These are phyloP conservation scores for Paraescarpia echinospica DNA, from an alignment of 1,140 invertebrate species.

Conservation along the genomic window DNA sequence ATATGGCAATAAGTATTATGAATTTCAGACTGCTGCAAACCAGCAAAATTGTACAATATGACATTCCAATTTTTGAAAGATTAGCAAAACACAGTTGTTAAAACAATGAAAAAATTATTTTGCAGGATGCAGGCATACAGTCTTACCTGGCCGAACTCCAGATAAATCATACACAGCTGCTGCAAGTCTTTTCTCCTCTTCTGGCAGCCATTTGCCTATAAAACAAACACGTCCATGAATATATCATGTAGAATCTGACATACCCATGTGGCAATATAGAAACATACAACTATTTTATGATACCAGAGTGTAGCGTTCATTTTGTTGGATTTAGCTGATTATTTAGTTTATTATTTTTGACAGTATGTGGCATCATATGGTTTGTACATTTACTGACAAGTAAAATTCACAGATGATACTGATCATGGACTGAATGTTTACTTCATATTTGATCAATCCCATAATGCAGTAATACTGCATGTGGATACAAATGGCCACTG, in stretches of 20 bases:
- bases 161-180: constrained; percentile 60
- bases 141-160: constrained; percentile 55
- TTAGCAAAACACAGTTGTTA: background rate
- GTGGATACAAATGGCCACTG: background rate
- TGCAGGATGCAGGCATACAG: background rate
- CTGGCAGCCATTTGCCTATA: constrained; percentile 60
- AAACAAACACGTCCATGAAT: background rate
- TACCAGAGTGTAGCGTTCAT: background rate
- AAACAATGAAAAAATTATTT: too few relatives aligned
- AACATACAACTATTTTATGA: background rate
- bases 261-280: background rate
- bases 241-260: background rate
- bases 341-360: background rate
- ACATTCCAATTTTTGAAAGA: background rate
- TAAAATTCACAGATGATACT: background rate
- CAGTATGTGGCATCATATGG: background rate
- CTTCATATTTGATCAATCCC: background rate
- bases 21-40: background rate
- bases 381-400: background rate
- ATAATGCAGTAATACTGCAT: too few relatives aligned
- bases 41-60: background rate
- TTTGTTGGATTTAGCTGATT: background rate
- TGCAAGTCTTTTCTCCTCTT: constrained; percentile 59
- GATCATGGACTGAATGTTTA: constrained; percentile 10
- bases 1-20: background rate